Evolutionary conservation across 2,888 invertebrate genomes (phyloP).

Genomic region (Drosophila neotestacea): DNA sequence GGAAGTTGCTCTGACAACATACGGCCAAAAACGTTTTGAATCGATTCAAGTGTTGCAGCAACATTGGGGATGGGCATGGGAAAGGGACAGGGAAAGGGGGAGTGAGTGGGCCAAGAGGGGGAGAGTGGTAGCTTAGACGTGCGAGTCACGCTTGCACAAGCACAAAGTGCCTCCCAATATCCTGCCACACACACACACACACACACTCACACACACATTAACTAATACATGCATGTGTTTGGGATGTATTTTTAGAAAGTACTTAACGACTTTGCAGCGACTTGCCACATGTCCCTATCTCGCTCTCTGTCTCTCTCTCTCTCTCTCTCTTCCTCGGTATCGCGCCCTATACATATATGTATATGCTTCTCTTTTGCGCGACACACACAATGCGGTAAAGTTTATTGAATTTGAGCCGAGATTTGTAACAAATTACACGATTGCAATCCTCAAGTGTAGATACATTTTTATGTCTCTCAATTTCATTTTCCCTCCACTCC

Average conservation of each 20-base stretch:
- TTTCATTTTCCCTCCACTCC: conserved; percentile 10
- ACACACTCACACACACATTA: conserved; percentile 25
- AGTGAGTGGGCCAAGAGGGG: not conserved
- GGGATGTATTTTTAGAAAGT: conserved; percentile 76
- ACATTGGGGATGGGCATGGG: conserved; percentile 1
- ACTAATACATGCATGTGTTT: conserved; percentile 54
- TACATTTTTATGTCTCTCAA: conserved; percentile 68
- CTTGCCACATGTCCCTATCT: conserved; percentile 26
- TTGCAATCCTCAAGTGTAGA: conserved; percentile 65
- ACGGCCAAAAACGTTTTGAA: conserved; percentile 67
- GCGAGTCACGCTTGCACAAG: conserved; percentile 70
- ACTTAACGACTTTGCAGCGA: conserved; percentile 75
- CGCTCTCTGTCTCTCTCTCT: too few species aligned
- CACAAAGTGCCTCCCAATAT: conserved; percentile 72
- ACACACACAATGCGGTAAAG: conserved; percentile 69
- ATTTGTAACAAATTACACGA: conserved; percentile 77
- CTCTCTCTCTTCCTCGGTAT: not conserved
- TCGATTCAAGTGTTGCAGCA: conserved; percentile 69
- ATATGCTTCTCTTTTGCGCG: conserved; percentile 4
- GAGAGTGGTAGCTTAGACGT: conserved; percentile 48
- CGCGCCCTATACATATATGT: not conserved
- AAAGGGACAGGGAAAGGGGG: not conserved
- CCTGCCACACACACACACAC: conserved; percentile 42
- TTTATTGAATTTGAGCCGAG: conserved; percentile 78
- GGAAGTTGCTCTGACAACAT: conserved; percentile 56